A percentile compares a stretch with the other conserved stretches of the same genome.
Evolutionary conservation across 2,888 invertebrate species (phyloP).

Genomic region (Trypoxylon attenuatum): DNA sequence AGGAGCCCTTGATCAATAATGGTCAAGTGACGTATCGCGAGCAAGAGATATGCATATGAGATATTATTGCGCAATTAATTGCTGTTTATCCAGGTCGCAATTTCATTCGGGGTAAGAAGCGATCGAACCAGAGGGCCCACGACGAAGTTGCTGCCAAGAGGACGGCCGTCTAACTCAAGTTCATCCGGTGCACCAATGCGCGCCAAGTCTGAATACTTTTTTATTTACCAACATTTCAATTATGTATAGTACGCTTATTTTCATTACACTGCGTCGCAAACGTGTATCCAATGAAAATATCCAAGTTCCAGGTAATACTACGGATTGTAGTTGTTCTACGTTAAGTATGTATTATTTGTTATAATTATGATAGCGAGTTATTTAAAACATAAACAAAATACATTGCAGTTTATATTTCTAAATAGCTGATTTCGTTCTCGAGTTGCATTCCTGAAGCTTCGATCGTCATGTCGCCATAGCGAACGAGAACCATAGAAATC

Average conservation of each 20-base stretch:
- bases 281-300: too few relatives aligned
- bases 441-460: too few relatives aligned
- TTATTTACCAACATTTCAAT: slow-evolving; percentile 9
- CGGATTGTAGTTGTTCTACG: too few relatives aligned
- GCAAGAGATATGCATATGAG: too few relatives aligned
- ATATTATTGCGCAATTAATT: too few relatives aligned
- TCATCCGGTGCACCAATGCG: too few relatives aligned
- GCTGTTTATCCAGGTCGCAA: slow-evolving; percentile 34
- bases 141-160: slow-evolving; percentile 26
- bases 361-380: slow-evolving; percentile 29
- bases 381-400: slow-evolving; percentile 35
- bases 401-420: slow-evolving; percentile 44
- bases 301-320: too few relatives aligned
- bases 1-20: slow-evolving; percentile 9
- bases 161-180: slow-evolving; percentile 8
- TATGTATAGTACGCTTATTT: slow-evolving; percentile 42
- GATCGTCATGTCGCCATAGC: too few relatives aligned
- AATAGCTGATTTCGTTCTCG: slow-evolving; percentile 31
- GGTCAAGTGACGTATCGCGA: too few relatives aligned
- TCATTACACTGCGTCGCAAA: slow-evolving; percentile 25
- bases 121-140: slow-evolving; percentile 8
- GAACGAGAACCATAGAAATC: neutral
- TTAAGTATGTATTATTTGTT: slow-evolving; percentile 26
- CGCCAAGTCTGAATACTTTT: slow-evolving; percentile 16
- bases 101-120: slow-evolving; percentile 37